These are phyloP conservation scores for Dipodomys merriami DNA, from an alignment of 2,113 vertebrate genomes.

Conservation along the genomic window DNA sequence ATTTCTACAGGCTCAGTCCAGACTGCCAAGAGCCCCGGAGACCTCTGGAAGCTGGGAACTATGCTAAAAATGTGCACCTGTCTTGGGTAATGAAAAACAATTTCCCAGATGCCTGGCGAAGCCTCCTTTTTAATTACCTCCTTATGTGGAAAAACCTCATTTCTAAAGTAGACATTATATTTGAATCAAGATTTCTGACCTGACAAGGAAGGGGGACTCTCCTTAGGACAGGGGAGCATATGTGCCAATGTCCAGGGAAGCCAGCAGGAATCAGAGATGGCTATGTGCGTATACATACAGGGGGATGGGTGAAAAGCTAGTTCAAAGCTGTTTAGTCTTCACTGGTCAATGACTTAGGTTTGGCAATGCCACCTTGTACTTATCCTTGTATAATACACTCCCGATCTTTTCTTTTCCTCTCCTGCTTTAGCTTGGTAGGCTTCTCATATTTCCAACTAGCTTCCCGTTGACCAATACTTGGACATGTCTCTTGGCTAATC, in stretches of 20 bases:
- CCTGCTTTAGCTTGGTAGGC: neutral
- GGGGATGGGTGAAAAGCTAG: neutral
- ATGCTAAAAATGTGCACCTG: conserved; percentile 58
- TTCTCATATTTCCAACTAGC: neutral
- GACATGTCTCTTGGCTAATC: neutral
- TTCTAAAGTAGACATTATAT: conserved; percentile 66
- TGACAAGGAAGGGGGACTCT: conserved; percentile 51
- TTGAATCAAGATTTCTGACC: conserved; percentile 67
- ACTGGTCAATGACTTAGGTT: neutral
- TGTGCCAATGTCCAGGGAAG: neutral
- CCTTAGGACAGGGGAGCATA: neutral
- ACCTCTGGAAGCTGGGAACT: conserved; percentile 40
- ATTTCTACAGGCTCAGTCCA: neutral
- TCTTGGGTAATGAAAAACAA: conserved; percentile 58
- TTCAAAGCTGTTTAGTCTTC: neutral
- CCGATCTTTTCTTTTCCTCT: neutral
- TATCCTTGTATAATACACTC: neutral
- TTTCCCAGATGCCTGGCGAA: conserved; percentile 44
- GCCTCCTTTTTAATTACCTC: conserved; percentile 58
- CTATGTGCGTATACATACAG: fast-evolving
- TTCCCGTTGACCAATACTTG: neutral
- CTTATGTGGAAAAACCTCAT: conserved; percentile 56
- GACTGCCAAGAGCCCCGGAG: neutral
- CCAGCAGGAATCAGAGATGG: neutral
- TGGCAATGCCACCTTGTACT: neutral